These are phyloP conservation scores for Euleptes europaea DNA, from an alignment of 2,113 vertebrate species.

Conservation along the genomic window DNA sequence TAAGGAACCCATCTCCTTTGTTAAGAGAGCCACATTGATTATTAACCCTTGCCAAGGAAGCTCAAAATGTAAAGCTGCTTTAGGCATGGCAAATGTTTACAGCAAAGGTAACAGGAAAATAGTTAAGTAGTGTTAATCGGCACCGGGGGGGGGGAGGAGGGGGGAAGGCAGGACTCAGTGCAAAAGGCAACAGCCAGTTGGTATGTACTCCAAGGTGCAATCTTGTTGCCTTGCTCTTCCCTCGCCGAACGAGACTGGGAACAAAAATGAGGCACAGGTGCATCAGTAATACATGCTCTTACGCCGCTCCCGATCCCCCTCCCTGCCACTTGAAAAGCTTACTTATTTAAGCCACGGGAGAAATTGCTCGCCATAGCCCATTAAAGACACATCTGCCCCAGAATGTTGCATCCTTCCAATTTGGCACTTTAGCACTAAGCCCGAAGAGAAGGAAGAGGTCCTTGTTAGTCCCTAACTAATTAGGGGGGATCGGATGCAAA, in stretches of 20 bases:
- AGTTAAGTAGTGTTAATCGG: not conserved
- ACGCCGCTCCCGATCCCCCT: too few relatives aligned
- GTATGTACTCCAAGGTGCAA: not conserved
- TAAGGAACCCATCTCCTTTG: conserved; percentile 87
- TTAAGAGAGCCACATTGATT: conserved; percentile 80
- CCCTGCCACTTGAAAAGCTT: not conserved
- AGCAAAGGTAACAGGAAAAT: conserved; percentile 22
- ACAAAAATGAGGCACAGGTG: not conserved
- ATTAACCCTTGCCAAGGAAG: conserved; percentile 80
- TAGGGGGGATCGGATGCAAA: not conserved
- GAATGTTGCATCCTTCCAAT: not conserved
- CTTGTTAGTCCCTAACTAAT: not conserved
- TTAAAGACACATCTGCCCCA: not conserved
- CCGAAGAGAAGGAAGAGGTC: not conserved
- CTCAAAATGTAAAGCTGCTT: conserved; percentile 52
- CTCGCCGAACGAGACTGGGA: not conserved
- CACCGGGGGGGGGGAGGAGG: too few relatives aligned
- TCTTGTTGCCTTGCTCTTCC: not conserved
- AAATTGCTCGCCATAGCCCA: not conserved
- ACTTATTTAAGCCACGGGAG: not conserved
- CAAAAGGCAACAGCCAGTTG: not conserved
- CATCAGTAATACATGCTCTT: not conserved
- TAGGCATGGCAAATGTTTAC: conserved; percentile 1
- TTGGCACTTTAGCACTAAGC: not conserved
- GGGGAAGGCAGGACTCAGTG: too few relatives aligned